Evolutionary conservation across 2,888 invertebrate genomes (phyloP).

Genomic region (Erannis defoliaria): DNA sequence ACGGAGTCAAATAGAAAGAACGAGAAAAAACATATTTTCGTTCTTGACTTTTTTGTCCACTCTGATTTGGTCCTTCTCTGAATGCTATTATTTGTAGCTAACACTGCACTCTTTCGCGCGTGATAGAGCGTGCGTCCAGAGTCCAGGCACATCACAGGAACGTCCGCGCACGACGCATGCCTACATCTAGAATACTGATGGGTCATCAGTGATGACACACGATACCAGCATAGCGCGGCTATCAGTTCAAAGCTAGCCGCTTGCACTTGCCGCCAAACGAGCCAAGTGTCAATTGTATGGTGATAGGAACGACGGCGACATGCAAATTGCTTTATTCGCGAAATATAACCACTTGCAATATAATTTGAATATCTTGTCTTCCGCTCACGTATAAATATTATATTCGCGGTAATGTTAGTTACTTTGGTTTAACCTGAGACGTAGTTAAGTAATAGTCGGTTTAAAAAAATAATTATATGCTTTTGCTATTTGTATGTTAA

Average conservation of each 20-base stretch:
- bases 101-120: slow-evolving; percentile 7
- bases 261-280: slow-evolving; percentile 24
- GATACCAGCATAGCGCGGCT: not conserved
- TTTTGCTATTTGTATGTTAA: too few relatives aligned
- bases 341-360: slow-evolving; percentile 33
- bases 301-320: slow-evolving; percentile 16
- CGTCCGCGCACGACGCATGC: slow-evolving; percentile 13
- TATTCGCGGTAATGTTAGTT: not conserved
- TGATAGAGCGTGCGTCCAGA: not conserved
- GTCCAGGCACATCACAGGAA: not conserved
- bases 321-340: slow-evolving; percentile 29
- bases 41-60: too few relatives aligned
- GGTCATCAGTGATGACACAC: slow-evolving; percentile 1
- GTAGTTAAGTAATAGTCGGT: not conserved
- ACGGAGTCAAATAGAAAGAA: too few relatives aligned
- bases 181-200: slow-evolving; percentile 28
- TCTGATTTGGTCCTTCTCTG: too few relatives aligned
- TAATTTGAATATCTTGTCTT: slow-evolving; percentile 20
- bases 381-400: slow-evolving; percentile 10
- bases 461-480: not conserved
- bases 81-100: not conserved
- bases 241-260: slow-evolving; percentile 19
- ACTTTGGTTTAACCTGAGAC: not conserved
- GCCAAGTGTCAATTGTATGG: slow-evolving; percentile 34
- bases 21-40: too few relatives aligned